Evolutionary conservation across 1,140 invertebrate species (phyloP).

Genomic region (Drosophila rhopaloa): DNA sequence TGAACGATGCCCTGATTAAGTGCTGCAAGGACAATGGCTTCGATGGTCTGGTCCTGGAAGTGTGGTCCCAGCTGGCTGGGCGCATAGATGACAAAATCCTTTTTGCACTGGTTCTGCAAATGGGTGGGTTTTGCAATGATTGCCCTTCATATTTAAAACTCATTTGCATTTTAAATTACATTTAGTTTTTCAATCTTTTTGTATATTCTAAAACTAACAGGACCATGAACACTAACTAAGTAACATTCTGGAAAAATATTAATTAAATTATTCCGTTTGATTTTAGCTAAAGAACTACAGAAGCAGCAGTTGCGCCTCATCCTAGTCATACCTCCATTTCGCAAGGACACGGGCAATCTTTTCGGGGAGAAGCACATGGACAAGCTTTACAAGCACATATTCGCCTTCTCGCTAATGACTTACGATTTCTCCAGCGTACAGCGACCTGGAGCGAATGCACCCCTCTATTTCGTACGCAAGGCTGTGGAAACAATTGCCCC

Average conservation of each 20-base stretch:
- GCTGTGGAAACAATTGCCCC: constrained; percentile 91
- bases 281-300: constrained; percentile 67
- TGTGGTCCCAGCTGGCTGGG: constrained; percentile 93
- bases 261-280: not conserved
- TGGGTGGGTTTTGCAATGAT: constrained; percentile 85
- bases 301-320: constrained; percentile 87
- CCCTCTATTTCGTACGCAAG: constrained; percentile 91
- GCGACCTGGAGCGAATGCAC: constrained; percentile 94
- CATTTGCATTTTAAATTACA: no score
- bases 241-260: not conserved
- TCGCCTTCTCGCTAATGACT: constrained; percentile 96
- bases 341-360: constrained; percentile 88
- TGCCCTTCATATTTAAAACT: no score
- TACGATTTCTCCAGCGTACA: constrained; percentile 96
- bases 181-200: no score
- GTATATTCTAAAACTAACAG: no score
- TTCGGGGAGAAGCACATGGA: constrained; percentile 92
- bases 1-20: constrained; percentile 87
- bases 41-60: constrained; percentile 94
- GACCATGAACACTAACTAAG: no score
- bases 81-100: constrained; percentile 88
- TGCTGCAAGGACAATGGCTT: constrained; percentile 89
- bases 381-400: constrained; percentile 90
- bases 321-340: constrained; percentile 93
- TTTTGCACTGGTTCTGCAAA: constrained; percentile 87